Percentiles rank a stretch among this genome's conserved stretches.
Evolutionary conservation across 1,140 invertebrate species (phyloP).

Genomic region (Zaprionus tsacasi): DNA sequence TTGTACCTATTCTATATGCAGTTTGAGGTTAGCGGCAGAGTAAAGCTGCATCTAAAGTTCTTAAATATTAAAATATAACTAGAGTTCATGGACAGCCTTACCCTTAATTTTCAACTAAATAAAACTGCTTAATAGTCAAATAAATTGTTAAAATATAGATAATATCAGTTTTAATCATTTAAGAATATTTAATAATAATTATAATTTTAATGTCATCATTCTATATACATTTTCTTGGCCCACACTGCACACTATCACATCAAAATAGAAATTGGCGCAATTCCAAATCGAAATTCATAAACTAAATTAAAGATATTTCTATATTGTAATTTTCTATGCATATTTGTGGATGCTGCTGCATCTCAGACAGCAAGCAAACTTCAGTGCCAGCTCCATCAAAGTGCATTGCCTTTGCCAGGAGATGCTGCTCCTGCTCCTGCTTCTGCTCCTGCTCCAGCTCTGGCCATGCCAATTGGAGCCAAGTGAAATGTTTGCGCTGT

Average conservation of each 20-base stretch:
- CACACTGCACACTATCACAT: constrained; percentile 1
- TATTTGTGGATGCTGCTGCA: background rate
- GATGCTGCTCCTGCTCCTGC: background rate
- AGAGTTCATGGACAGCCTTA: too few species aligned
- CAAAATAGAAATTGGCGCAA: background rate
- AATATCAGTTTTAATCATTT: background rate
- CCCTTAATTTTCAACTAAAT: too few species aligned
- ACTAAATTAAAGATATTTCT: background rate
- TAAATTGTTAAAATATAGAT: too few species aligned
- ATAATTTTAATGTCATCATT: background rate
- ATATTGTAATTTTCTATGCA: background rate
- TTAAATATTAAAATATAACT: too few species aligned
- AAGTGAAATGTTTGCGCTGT: constrained; percentile 65
- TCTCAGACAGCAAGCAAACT: background rate
- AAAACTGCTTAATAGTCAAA: too few species aligned
- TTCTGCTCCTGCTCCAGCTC: background rate
- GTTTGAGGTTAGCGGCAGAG: too few species aligned
- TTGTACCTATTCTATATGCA: too few species aligned
- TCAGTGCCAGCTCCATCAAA: constrained; percentile 51
- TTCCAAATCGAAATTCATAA: background rate
- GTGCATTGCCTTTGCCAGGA: constrained; percentile 32
- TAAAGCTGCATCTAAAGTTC: too few species aligned
- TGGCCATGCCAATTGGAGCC: background rate
- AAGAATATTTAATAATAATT: background rate
- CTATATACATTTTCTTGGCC: background rate